phyloP scores from a whole-genome alignment of 2,797 vertebrate species.

The Sebastes dallii region DNA sequence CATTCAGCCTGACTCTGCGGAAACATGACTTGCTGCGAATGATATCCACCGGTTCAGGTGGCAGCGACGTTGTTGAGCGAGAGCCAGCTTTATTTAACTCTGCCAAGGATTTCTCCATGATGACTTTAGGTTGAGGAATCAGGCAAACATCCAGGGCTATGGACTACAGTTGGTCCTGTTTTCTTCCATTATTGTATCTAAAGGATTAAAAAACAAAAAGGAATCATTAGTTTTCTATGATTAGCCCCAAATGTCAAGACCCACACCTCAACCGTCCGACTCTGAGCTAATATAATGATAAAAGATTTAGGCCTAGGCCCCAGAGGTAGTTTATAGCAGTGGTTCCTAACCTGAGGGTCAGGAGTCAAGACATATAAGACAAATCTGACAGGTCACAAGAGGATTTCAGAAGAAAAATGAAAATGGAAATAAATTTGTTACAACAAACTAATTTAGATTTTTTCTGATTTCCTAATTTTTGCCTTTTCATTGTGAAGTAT shows the following conservation, averaged over 20 bases:
- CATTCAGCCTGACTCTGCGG: constrained; percentile 94
- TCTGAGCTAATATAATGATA: background rate
- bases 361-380: background rate
- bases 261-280: background rate
- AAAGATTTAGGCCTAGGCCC: background rate
- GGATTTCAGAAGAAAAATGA: background rate
- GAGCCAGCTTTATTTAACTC: constrained; percentile 94
- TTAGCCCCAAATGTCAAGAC: background rate
- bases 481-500: background rate
- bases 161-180: constrained; percentile 78
- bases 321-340: background rate
- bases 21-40: constrained; percentile 94
- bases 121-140: constrained; percentile 58
- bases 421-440: background rate
- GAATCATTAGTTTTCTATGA: constrained; percentile 23
- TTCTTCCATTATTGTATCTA: constrained; percentile 88
- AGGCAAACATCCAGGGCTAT: constrained; percentile 58
- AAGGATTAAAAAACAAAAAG: constrained; percentile 47
- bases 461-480: background rate
- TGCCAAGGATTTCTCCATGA: constrained; percentile 88
- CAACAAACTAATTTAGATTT: background rate
- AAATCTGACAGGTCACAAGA: background rate
- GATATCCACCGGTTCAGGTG: constrained; percentile 95
- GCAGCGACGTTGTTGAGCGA: constrained; percentile 92
- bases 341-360: background rate